These are phyloP conservation scores for Lasaia peninsularis DNA, from an alignment of 1,140 invertebrate genomes.

Conservation along the genomic window DNA sequence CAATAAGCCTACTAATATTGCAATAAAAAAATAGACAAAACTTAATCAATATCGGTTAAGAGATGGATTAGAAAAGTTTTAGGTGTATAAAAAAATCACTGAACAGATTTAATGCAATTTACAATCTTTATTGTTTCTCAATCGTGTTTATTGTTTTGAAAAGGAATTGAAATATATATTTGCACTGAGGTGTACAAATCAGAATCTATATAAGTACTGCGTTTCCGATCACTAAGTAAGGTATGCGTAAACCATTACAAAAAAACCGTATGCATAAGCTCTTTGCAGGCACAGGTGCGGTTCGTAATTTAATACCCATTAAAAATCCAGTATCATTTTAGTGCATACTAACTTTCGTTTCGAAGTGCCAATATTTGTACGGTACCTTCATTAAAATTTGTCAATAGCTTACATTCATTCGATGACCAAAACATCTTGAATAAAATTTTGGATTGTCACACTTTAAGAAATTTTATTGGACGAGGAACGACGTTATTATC, in stretches of 20 bases:
- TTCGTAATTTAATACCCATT: constrained; percentile 19
- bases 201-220: not conserved
- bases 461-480: constrained; percentile 2
- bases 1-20: no score
- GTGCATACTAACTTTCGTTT: constrained; percentile 24
- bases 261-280: constrained; percentile 5
- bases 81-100: no score
- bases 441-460: constrained; percentile 9
- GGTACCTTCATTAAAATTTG: constrained; percentile 25
- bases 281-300: constrained; percentile 16
- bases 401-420: constrained; percentile 18
- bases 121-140: no score
- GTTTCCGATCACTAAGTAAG: not conserved
- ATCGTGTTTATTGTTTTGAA: no score
- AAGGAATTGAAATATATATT: no score
- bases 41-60: no score
- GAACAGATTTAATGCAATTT: no score
- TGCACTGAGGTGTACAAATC: not conserved
- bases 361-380: constrained; percentile 20
- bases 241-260: constrained; percentile 4
- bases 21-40: no score
- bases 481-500: not conserved
- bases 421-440: constrained; percentile 11
- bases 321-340: constrained; percentile 28
- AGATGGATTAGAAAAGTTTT: no score